Conservation (phyloP, 2,888 invertebrate species). For the Mellilla xanthometata region DNA sequence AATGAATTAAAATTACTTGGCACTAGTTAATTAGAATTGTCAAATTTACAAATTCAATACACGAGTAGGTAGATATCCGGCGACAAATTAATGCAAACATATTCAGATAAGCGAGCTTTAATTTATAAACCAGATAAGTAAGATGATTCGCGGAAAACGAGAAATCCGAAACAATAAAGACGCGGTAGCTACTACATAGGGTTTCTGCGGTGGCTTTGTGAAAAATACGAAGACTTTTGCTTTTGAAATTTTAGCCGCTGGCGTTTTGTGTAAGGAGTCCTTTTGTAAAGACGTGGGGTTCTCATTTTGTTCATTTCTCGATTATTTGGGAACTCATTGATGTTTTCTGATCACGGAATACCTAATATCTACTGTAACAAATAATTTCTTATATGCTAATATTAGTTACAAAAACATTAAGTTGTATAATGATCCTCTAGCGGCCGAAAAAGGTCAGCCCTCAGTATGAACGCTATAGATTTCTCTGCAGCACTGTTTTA, state of each 20-base stretch:
- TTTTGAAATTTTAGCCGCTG: conserved; percentile 1
- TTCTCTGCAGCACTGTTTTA: too few species aligned
- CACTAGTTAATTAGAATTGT: too few species aligned
- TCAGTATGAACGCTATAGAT: too few species aligned
- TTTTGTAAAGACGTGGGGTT: not conserved
- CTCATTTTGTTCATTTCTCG: too few species aligned
- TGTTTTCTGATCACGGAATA: too few species aligned
- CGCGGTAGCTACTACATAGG: not conserved
- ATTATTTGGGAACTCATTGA: too few species aligned
- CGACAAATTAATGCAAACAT: conserved; percentile 17
- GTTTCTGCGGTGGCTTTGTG: not conserved
- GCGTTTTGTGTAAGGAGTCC: not conserved
- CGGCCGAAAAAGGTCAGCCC: too few species aligned
- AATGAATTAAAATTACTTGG: too few species aligned
- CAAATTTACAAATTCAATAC: conserved; percentile 5
- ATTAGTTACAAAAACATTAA: too few species aligned
- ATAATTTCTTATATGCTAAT: too few species aligned
- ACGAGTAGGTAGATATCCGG: not conserved
- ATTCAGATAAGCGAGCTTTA: conserved; percentile 10
- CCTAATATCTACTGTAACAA: too few species aligned
- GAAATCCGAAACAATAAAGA: conserved; percentile 6
- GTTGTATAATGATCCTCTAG: too few species aligned
- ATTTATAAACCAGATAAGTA: conserved; percentile 14
- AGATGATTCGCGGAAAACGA: conserved; percentile 19
- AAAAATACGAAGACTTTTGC: not conserved